phyloP scores from a whole-genome alignment of 2,113 vertebrate genomes.

The zebrafish (Danio rerio) region DNA sequence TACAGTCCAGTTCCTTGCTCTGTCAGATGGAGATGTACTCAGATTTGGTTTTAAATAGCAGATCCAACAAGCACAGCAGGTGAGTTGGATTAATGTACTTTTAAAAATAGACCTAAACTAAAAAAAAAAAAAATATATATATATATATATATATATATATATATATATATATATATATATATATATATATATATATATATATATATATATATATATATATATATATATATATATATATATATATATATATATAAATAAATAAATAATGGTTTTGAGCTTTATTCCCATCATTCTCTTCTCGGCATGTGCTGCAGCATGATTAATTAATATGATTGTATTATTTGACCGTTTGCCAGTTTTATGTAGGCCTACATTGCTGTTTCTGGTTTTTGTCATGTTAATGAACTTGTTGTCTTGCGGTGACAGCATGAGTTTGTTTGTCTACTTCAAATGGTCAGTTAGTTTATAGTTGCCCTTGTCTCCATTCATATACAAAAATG shows the following conservation, averaged over 20 bases:
- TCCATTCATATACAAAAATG: background rate
- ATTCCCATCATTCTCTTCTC: background rate
- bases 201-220: too few relatives aligned
- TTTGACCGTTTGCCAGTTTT: slow-evolving; percentile 19
- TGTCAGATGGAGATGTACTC: background rate
- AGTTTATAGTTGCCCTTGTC: background rate
- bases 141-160: too few relatives aligned
- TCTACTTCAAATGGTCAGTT: background rate
- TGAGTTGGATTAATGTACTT: slow-evolving; percentile 16
- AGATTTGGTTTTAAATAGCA: background rate
- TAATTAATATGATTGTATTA: background rate
- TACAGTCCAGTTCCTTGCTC: slow-evolving; percentile 44
- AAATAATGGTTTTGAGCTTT: background rate
- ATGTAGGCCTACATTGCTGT: background rate
- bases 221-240: too few relatives aligned
- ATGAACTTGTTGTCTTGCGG: background rate
- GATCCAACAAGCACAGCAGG: background rate
- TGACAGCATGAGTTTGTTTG: background rate
- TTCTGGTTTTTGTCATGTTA: background rate
- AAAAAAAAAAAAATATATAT: too few relatives aligned
- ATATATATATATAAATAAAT: too few relatives aligned
- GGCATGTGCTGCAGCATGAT: background rate
- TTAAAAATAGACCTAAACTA: background rate
- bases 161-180: too few relatives aligned
- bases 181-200: too few relatives aligned